These are phyloP conservation scores for Ianthella basta DNA, from an alignment of 37 sponge, comb jelly and placozoan genomes.

Conservation along the genomic window DNA sequence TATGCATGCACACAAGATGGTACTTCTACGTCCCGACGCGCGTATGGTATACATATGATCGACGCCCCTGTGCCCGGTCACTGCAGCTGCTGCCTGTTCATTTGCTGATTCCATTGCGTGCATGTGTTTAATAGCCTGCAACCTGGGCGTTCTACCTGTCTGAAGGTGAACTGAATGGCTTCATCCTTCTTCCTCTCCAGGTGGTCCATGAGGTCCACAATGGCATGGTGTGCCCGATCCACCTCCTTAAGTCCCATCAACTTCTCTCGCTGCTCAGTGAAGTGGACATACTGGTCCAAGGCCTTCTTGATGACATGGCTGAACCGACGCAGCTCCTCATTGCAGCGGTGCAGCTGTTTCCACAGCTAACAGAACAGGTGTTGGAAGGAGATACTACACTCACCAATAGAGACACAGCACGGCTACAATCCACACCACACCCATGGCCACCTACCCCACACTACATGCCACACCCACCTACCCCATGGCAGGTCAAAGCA, in stretches of 20 bases:
- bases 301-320: conserved; percentile 98
- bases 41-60: no score
- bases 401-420: no score
- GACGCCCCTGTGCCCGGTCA: no score
- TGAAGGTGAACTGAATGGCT: conserved; percentile 97
- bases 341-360: conserved; percentile 89
- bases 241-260: conserved; percentile 82
- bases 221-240: conserved; percentile 76
- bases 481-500: no score
- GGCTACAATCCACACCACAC: conserved; percentile 85
- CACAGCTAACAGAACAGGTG: no score
- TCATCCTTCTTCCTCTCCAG: conserved; percentile 92
- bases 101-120: no score
- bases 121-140: no score
- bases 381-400: no score
- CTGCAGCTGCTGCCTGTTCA: no score
- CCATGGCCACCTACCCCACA: conserved; percentile 85
- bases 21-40: no score
- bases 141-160: no score
- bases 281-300: conserved; percentile 93
- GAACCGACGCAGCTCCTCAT: conserved; percentile 93
- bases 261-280: conserved; percentile 93
- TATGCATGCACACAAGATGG: no score
- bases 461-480: conserved; percentile 80
- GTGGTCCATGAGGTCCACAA: conserved; percentile 89